A percentile compares a stretch with the other conserved stretches of the same genome.
These are phyloP conservation scores for Parotia lawesii DNA, from an alignment of 2,113 vertebrate species.

Conservation along the genomic window DNA sequence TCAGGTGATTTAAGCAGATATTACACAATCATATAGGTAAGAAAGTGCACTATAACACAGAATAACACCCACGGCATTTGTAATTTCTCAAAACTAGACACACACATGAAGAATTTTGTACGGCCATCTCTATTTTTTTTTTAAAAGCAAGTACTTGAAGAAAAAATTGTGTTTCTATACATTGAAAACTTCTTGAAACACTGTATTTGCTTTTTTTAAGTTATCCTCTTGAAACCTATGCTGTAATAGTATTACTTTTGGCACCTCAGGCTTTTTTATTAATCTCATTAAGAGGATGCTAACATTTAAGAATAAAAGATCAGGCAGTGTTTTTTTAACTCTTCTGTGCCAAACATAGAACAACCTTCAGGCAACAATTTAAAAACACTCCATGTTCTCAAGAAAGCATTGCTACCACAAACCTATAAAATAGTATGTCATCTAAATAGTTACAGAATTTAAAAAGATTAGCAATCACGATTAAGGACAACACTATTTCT, in stretches of 20 bases:
- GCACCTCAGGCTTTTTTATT: background rate
- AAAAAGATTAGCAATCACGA: background rate
- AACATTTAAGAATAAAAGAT: background rate
- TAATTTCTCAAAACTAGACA: background rate
- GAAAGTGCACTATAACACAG: background rate
- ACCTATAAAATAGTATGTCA: background rate
- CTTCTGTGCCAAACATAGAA: slow-evolving; percentile 44
- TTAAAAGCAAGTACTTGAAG: background rate
- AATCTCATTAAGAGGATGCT: background rate
- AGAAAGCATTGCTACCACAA: background rate
- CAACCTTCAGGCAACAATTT: slow-evolving; percentile 49
- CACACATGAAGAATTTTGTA: background rate
- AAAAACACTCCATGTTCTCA: background rate
- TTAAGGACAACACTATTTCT: background rate
- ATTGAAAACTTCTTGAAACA: background rate
- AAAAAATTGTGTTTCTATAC: background rate
- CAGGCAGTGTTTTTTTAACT: background rate
- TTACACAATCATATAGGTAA: background rate
- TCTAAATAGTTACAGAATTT: background rate
- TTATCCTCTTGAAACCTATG: background rate
- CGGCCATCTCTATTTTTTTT: background rate
- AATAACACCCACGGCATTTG: background rate
- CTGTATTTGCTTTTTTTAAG: background rate
- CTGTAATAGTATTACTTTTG: background rate
- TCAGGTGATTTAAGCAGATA: background rate